Evolutionary conservation across 2,888 invertebrate genomes (phyloP).

Genomic region (Rambutsinella grinnellia): DNA sequence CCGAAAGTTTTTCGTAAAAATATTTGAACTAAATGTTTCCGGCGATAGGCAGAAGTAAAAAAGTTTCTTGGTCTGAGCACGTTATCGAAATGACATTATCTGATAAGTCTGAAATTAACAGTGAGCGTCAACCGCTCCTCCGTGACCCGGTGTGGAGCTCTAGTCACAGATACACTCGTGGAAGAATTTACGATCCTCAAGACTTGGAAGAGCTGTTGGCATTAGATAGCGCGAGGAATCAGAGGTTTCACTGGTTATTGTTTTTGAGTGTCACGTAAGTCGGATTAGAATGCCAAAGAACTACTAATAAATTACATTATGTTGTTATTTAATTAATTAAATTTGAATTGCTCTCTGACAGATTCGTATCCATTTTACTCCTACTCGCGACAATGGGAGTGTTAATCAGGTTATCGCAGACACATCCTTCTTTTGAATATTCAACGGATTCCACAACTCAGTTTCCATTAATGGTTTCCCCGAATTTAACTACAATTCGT

Average conservation of each 20-base stretch:
- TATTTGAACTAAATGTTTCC: too few species aligned
- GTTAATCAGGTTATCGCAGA: slow-evolving; percentile 16
- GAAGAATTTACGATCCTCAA: background rate
- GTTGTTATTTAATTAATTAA: background rate
- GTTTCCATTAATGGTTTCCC: too few species aligned
- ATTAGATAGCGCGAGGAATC: slow-evolving; percentile 15
- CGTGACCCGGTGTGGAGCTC: slow-evolving; percentile 32
- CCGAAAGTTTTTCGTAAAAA: too few species aligned
- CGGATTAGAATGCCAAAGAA: background rate
- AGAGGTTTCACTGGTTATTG: slow-evolving; percentile 33
- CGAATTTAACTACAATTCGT: too few species aligned
- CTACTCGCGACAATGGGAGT: slow-evolving; percentile 28
- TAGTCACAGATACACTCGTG: slow-evolving; percentile 9
- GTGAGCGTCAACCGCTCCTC: slow-evolving; percentile 30
- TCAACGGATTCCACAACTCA: too few species aligned
- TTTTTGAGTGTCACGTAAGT: slow-evolving; percentile 46
- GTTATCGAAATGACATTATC: slow-evolving; percentile 34
- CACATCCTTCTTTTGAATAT: slow-evolving; percentile 4
- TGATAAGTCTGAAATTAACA: slow-evolving; percentile 8
- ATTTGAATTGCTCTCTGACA: too few species aligned
- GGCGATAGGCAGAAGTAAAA: too few species aligned
- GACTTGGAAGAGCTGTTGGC: slow-evolving; percentile 14
- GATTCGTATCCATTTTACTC: slow-evolving; percentile 23
- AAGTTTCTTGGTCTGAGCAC: too few species aligned
- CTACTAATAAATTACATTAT: background rate